phyloP scores from a whole-genome alignment of 2,888 invertebrate species.

The Sisyra terminalis region DNA sequence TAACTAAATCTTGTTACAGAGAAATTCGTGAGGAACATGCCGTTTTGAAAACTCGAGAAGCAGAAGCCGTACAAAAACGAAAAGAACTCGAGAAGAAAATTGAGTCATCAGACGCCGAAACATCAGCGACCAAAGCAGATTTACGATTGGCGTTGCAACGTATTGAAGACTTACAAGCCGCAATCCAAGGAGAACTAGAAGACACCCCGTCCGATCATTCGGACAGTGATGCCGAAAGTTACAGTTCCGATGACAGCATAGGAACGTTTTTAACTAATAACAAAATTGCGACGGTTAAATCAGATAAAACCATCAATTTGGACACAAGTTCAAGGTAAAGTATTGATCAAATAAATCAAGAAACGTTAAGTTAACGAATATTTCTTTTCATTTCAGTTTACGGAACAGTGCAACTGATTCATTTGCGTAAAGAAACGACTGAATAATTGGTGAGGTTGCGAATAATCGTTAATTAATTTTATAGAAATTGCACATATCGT shows the following conservation, averaged over 20 bases:
- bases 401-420: background rate
- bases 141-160: slow-evolving; percentile 75
- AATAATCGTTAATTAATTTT: too few species aligned
- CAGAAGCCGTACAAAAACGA: slow-evolving; percentile 54
- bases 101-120: slow-evolving; percentile 52
- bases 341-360: background rate
- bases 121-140: slow-evolving; percentile 57
- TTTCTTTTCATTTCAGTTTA: background rate
- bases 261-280: slow-evolving; percentile 45
- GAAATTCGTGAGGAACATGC: slow-evolving; percentile 69
- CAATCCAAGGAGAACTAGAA: slow-evolving; percentile 71
- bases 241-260: slow-evolving; percentile 47
- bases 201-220: slow-evolving; percentile 49
- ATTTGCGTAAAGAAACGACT: too few species aligned
- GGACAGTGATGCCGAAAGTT: slow-evolving; percentile 47
- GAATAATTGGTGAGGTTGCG: too few species aligned
- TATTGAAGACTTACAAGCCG: slow-evolving; percentile 82
- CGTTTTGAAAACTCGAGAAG: slow-evolving; percentile 49
- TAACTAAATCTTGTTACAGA: slow-evolving; percentile 22
- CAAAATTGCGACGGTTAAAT: slow-evolving; percentile 29
- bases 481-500: too few species aligned
- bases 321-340: slow-evolving; percentile 11
- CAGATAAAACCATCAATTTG: slow-evolving; percentile 23
- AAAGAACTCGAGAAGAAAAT: slow-evolving; percentile 62
- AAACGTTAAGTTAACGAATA: background rate